Percentiles rank a stretch among this genome's conserved stretches.
These are phyloP conservation scores for Drosophila infuscata DNA, from an alignment of 2,888 invertebrate genomes.

Conservation along the genomic window DNA sequence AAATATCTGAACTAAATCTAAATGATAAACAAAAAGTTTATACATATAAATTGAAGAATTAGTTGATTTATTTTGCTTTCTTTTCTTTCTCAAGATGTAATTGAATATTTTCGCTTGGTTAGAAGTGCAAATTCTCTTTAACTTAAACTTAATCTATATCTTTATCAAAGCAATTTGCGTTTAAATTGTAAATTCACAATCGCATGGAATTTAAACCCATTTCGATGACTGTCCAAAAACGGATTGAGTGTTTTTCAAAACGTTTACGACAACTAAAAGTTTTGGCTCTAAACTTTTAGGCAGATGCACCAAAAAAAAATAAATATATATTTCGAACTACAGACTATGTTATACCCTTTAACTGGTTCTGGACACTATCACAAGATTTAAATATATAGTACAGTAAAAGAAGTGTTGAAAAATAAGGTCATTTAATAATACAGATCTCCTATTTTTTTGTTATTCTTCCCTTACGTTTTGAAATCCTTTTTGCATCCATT, in stretches of 20 bases:
- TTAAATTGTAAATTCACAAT: constrained; percentile 1
- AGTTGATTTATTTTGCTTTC: neutral
- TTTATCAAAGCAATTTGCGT: neutral
- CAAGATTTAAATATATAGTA: neutral
- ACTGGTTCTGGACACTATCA: too few species aligned
- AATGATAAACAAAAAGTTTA: constrained; percentile 17
- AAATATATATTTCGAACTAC: neutral
- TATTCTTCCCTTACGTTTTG: neutral
- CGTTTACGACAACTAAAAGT: constrained; percentile 55
- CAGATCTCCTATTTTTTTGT: neutral
- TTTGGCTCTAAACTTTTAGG: constrained; percentile 24
- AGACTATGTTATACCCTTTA: neutral
- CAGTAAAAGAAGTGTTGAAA: neutral
- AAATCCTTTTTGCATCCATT: neutral
- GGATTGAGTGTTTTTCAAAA: constrained; percentile 39
- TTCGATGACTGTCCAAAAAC: constrained; percentile 23
- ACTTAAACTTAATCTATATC: neutral
- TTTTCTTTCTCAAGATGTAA: neutral
- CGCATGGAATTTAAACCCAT: constrained; percentile 13
- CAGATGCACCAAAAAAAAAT: neutral
- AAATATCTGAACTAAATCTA: constrained; percentile 12
- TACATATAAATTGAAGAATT: constrained; percentile 4
- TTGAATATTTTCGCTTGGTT: neutral
- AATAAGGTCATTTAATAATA: too few species aligned
- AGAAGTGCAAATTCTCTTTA: neutral